Base-by-base conservation (phyloP, 2,888 invertebrate genomes). In the Ectemnius lituratus region DNA sequence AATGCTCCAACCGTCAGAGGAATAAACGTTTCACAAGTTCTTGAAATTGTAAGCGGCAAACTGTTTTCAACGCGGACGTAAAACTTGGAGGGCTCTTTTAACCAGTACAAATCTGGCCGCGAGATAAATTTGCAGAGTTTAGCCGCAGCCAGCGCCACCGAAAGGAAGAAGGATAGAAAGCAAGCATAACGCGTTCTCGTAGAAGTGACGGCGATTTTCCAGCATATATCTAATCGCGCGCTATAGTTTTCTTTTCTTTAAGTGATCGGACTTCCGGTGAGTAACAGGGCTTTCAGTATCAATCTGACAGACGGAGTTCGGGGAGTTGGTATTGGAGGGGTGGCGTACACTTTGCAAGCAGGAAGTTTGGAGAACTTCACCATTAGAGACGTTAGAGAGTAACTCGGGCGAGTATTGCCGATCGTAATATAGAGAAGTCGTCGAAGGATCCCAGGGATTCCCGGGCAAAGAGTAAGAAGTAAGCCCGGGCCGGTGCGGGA, bases 21-120 rank as follows among this genome's bases (percentile, higher is more conserved):
- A 81, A 84, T 87, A 85, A 87, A 85, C 81, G 84, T 75, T 71
- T 65, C 80, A 82, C 83, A 83, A 83, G 82, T 79, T 76, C 78
- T 83, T 76, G 81, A 80, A 84, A 86, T 85, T 85, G 83, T 84
- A 69, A 67, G 72, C 75, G 67, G 75, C 67, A 62, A 79, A 79
- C 68, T 66, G 75, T 76, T 76, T 69, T 71, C 46, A 18, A 45
- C 37, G 57, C 46, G 27, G 52, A 62, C 37, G 62, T 68, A 70
- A 79, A 79, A 80, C 74, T 76, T 70, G 70, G 62, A 14, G 8
- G n/a, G 58, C 67, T 70, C 70, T 75, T 82, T 73, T 67, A 70
- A 82, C 68, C 62, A 66, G 60, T 63, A 66, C 62, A 62, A 70
- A 82, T 76, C 69, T 65, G 60, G 62, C 61, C 49, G 47, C 67